Evolutionary conservation across 2,888 invertebrate genomes (phyloP), one percentile per base, ranked within the genome.

Genomic region (Alsophila aescularia): DNA sequence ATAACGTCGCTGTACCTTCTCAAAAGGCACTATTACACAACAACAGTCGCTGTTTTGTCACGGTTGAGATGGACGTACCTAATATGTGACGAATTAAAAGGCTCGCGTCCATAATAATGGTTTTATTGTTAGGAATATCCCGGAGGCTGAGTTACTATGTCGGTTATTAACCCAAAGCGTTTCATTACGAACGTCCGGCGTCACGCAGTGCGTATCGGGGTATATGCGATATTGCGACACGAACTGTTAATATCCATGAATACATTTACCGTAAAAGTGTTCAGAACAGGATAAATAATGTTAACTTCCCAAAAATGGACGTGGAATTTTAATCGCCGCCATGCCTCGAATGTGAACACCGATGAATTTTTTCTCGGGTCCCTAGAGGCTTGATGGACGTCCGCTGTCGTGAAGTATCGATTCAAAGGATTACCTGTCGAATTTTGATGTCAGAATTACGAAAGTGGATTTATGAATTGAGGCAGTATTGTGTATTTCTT

Each of bases 151-250:
- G 64, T 69, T n/a, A 69, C 64, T 65, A 54, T 67, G 81, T 69
- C 81, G 83, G 89, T 85, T 86, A 81, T 86, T 88, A 89, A 85
- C 83, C 83, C 71, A 72, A 72, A 73, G 66, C 70, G 72, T 75
- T 56, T 81, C 82, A 88, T 87, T 85, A 84, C 64, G 65, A 71
- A 72, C 79, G 81, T 90, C 88, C 90, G 85, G 78, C 70, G 77
- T 80, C 81, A 85, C 83, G 83, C 78, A 69, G 75, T 83, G 83
- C 79, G 72, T 81, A 83, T 83, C 65, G 76, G 81, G 78, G 75
- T 76, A 78, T 78, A 77, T 79, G 74, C 85, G 84, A 87, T 83
- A 77, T 88, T 86, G 80, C 82, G 75, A 83, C 83, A 87, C 72
- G 14, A 47, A 52, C 58, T 50, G 52, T 61, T 45, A 68, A 73